Conservation (phyloP, 2,888 invertebrate genomes). For the Ormyrus rosae region DNA sequence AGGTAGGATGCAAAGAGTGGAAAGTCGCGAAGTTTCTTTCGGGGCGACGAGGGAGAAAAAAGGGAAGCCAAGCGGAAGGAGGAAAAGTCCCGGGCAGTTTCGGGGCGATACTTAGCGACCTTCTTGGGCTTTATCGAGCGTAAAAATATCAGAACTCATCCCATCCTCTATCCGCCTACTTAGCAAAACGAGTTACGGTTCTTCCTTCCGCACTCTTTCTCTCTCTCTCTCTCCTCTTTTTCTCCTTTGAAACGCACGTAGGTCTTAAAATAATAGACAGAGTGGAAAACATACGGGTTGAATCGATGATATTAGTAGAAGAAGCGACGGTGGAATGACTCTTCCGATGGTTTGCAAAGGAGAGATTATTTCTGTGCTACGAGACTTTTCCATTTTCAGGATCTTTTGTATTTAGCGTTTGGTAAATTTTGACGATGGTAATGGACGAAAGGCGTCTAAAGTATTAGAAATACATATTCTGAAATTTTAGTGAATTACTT, state of each 20-base stretch:
- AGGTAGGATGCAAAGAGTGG: constrained; percentile 37
- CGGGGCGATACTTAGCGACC: constrained; percentile 51
- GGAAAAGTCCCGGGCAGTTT: constrained; percentile 46
- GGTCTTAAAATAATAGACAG: constrained; percentile 40
- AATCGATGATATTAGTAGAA: not conserved
- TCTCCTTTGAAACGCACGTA: not conserved
- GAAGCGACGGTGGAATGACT: not conserved
- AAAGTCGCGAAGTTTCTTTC: constrained; percentile 49
- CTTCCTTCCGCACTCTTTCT: not conserved
- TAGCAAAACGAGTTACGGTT: constrained; percentile 45
- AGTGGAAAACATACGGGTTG: constrained; percentile 25
- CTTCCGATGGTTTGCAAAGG: not conserved
- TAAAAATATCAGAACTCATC: constrained; percentile 52
- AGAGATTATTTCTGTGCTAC: constrained; percentile 9
- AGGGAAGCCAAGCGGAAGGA: constrained; percentile 17
- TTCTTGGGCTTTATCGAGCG: constrained; percentile 56
- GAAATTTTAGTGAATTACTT: too few relatives aligned
- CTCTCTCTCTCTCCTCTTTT: not conserved
- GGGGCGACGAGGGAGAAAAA: constrained; percentile 1
- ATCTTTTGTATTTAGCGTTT: not conserved
- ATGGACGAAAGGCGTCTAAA: not conserved
- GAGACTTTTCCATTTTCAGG: not conserved
- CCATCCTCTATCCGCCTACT: constrained; percentile 22
- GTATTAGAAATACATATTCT: too few relatives aligned
- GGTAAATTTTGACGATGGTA: not conserved